Conservation (phyloP, 2,888 invertebrate species). For the Platycnemis pennipes region DNA sequence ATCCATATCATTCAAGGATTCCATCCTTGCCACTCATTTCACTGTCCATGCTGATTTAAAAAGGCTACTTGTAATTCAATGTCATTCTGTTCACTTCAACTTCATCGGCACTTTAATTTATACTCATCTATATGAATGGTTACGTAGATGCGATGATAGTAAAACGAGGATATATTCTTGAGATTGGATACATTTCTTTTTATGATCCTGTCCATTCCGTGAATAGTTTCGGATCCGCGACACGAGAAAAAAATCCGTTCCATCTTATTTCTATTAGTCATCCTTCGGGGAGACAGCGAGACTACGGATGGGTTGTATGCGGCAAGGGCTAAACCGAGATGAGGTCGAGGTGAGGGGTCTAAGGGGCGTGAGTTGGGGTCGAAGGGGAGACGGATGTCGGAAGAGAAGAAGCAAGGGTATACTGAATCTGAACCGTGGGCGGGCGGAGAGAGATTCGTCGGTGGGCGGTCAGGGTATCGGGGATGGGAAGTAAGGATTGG, state of each 20-base stretch:
- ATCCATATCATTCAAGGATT: too few species aligned
- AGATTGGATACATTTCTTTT: neutral
- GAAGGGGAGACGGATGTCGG: neutral
- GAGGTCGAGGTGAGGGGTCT: neutral
- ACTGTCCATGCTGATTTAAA: too few species aligned
- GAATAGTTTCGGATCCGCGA: neutral
- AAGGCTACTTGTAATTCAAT: too few species aligned
- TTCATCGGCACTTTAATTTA: too few species aligned
- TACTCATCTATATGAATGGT: too few species aligned
- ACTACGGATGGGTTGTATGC: neutral
- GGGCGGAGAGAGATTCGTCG: conserved; percentile 15
- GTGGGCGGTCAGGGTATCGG: neutral
- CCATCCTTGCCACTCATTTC: too few species aligned
- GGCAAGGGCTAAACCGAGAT: too few species aligned
- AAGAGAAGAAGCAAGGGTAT: neutral
- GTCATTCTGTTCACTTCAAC: too few species aligned
- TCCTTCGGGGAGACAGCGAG: neutral
- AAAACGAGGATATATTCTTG: neutral
- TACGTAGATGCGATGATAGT: too few species aligned
- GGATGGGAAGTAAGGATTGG: neutral
- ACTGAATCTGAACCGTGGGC: neutral
- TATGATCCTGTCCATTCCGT: neutral
- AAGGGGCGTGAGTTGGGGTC: neutral
- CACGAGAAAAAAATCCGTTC: neutral
- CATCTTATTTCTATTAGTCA: neutral